Evolutionary conservation across 2,888 invertebrate genomes (phyloP).

Genomic region (Thereva unica): DNA sequence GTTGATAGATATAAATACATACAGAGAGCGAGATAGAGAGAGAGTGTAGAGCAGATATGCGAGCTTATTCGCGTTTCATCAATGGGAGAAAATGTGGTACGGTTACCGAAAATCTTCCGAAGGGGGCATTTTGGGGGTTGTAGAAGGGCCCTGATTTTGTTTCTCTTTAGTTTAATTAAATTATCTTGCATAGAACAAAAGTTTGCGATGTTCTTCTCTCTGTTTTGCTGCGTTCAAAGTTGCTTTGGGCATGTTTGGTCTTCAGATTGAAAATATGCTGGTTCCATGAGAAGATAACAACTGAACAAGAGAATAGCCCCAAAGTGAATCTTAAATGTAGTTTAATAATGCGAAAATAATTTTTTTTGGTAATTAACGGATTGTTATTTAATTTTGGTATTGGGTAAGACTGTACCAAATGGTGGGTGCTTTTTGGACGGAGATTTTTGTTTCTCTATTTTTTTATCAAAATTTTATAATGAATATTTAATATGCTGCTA

Average conservation of each 20-base stretch:
- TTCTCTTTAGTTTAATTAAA: conserved; percentile 43
- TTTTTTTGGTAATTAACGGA: too few relatives aligned
- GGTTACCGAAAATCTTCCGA: not conserved
- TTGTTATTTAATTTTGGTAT: too few relatives aligned
- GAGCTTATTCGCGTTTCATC: not conserved
- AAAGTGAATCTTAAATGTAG: too few relatives aligned
- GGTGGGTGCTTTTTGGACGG: too few relatives aligned
- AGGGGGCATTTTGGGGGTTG: not conserved
- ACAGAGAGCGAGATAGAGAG: not conserved
- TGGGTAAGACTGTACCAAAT: too few relatives aligned
- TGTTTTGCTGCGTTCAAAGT: conserved; percentile 13
- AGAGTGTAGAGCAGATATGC: not conserved
- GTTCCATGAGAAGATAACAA: conserved; percentile 36
- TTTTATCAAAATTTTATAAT: too few relatives aligned
- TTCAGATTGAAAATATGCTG: conserved; percentile 38
- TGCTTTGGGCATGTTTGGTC: conserved; percentile 38
- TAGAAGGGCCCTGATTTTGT: conserved; percentile 34
- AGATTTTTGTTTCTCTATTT: too few relatives aligned
- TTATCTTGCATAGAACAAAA: conserved; percentile 38
- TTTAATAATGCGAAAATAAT: too few relatives aligned
- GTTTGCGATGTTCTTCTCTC: conserved; percentile 19
- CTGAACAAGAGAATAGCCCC: conserved; percentile 8
- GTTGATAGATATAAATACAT: conserved; percentile 10
- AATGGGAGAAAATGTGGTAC: conserved; percentile 15
- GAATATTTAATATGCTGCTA: too few relatives aligned